Conservation (phyloP, 1,140 invertebrate species). For the Drosophila mojavensis region DNA sequence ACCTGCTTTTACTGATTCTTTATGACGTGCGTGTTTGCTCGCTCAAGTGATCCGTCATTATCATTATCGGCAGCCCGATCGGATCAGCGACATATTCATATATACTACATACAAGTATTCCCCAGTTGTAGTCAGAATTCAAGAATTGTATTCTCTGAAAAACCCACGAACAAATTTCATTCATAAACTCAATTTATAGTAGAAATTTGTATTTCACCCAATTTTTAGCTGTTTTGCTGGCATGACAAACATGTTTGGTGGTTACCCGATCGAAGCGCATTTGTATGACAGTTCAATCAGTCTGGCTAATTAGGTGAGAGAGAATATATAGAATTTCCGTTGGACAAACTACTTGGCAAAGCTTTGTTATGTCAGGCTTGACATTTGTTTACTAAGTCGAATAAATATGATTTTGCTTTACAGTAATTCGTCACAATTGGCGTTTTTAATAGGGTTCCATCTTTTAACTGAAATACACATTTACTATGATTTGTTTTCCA, state of each 20-base stretch:
- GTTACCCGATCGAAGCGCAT: slow-evolving; percentile 8
- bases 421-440: no score
- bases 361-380: no score
- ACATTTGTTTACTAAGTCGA: background rate
- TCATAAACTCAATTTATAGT: slow-evolving; percentile 8
- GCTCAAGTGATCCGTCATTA: slow-evolving; percentile 2
- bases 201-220: slow-evolving; percentile 15
- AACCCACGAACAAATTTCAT: slow-evolving; percentile 10
- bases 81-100: slow-evolving; percentile 4
- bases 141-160: background rate
- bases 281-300: background rate
- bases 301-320: background rate
- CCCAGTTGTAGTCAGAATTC: slow-evolving; percentile 1
- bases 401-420: no score
- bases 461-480: no score
- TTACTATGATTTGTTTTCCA: no score
- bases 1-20: background rate
- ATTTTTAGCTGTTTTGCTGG: background rate
- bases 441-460: no score
- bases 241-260: slow-evolving; percentile 18
- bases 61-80: background rate
- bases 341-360: background rate
- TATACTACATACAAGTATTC: background rate
- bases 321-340: background rate
- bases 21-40: background rate